Evolutionary conservation across 2,113 vertebrate genomes (phyloP).

Genomic region (Ammodytes marinus): DNA sequence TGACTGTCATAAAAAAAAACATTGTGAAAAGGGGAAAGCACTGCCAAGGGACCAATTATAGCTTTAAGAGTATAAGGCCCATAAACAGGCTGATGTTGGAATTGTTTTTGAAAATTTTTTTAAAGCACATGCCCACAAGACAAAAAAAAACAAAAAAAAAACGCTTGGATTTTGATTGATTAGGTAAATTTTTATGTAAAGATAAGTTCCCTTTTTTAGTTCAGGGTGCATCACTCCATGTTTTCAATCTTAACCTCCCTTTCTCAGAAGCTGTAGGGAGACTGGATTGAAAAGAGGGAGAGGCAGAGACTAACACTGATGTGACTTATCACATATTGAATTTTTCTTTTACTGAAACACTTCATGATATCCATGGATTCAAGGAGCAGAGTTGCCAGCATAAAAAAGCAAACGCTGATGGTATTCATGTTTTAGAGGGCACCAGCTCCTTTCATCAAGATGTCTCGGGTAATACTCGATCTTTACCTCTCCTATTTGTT

Average conservation of each 20-base stretch:
- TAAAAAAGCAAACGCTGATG: conserved; percentile 32
- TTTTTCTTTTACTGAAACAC: conserved; percentile 28
- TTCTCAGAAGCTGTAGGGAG: conserved; percentile 4
- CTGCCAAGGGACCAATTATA: conserved; percentile 52
- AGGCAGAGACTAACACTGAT: conserved; percentile 5
- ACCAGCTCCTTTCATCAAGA: conserved; percentile 46
- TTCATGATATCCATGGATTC: conserved; percentile 35
- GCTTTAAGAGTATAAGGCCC: conserved; percentile 31
- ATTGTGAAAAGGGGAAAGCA: conserved; percentile 26
- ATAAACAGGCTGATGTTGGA: conserved; percentile 37
- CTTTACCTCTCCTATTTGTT: conserved; percentile 31
- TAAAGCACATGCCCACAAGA: conserved; percentile 27
- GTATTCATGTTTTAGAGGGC: conserved; percentile 44
- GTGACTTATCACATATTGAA: conserved; percentile 43
- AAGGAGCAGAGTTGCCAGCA: conserved; percentile 1
- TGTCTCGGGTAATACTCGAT: conserved; percentile 38
- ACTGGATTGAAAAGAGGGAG: conserved; percentile 10
- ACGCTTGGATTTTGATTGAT: conserved; percentile 22
- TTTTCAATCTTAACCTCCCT: conserved; percentile 35
- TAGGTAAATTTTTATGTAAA: conserved; percentile 14
- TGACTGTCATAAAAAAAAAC: conserved; percentile 50
- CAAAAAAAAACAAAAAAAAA: conserved; percentile 44
- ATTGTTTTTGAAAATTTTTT: conserved; percentile 50
- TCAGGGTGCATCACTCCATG: conserved; percentile 20
- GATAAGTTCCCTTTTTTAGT: conserved; percentile 3